phyloP scores from a whole-genome alignment of 2,113 vertebrate genomes.

The Sander lucioperca region DNA sequence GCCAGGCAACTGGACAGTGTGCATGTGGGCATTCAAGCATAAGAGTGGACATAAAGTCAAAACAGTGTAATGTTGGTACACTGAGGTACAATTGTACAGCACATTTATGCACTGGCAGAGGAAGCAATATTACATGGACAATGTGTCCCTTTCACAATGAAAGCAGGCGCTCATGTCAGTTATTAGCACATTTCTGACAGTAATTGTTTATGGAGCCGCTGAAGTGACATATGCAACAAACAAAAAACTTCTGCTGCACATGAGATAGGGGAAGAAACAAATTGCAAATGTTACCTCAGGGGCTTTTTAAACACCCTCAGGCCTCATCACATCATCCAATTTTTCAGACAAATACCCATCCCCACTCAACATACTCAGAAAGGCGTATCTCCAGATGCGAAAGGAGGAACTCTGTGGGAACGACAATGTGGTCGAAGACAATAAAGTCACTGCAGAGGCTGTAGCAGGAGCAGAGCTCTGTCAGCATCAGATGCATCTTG shows the following conservation, averaged over 20 bases:
- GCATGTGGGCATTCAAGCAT: neutral
- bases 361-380: slow-evolving; percentile 84
- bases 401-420: slow-evolving; percentile 91
- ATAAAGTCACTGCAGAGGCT: slow-evolving; percentile 84
- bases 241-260: neutral
- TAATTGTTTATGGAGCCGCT: slow-evolving; percentile 1
- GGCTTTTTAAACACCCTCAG: neutral
- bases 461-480: slow-evolving; percentile 89
- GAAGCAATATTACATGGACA: neutral
- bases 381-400: slow-evolving; percentile 89
- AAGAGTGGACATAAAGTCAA: neutral
- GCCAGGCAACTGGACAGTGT: neutral
- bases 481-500: slow-evolving; percentile 90
- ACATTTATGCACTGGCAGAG: neutral
- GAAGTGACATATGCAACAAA: neutral
- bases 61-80: neutral
- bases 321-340: slow-evolving; percentile 9
- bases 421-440: slow-evolving; percentile 88
- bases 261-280: neutral
- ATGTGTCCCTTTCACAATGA: slow-evolving; percentile 11
- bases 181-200: slow-evolving; percentile 33
- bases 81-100: neutral
- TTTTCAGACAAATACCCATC: neutral
- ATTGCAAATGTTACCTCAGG: neutral
- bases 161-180: neutral